Base-by-base conservation (phyloP, 2,113 vertebrate species). In the Albula glossodonta region DNA sequence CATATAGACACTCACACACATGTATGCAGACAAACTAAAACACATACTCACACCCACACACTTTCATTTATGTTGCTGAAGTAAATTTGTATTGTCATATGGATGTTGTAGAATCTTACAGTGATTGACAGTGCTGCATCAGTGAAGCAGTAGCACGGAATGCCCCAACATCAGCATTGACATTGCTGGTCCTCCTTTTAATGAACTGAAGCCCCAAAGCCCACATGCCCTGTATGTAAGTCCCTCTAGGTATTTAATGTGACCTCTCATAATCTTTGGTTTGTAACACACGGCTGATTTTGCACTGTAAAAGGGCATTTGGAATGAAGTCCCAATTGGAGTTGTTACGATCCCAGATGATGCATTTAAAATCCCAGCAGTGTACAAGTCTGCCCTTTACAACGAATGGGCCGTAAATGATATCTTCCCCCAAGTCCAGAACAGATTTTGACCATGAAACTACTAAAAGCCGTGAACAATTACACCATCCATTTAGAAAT, bases 401-500 rank as follows among this genome's bases (percentile, higher is more conserved):
- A 74, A n/a, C 8, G 70, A 74, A 31, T 31, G 70, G 70, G 92
- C 77, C 91, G 91, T 90, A 88, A 90, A 79, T 66, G 50, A 41
- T 53, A 82, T 57, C 22, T 51, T 88, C 90, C 89, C 91, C 2
- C 2, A 84, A 81, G 91, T 93, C 92, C 87, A 91, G 87, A 93
- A 92, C 91, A 93, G 92, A 91, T 86, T 66, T 41, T 57, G 81
- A 57, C 90, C 89, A 88, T 91, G 91, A 93, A 91, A 90, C 91
- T 85, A 90, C 85, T 83, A 78, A 92, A 89, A 91, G 92, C 91
- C 91, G 92, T 89, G 87, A 91, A 91, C 91, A 93, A 94, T 93
- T 92, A 90, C 90, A 85, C 90, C 92, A 90, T 92, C 90, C 91
- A 92, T 94, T 92, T 92, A 82, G 88, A 87, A 89, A 92, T 90